Evolutionary conservation across 1,140 invertebrate species (phyloP).

Genomic region (Drosophila saltans): DNA sequence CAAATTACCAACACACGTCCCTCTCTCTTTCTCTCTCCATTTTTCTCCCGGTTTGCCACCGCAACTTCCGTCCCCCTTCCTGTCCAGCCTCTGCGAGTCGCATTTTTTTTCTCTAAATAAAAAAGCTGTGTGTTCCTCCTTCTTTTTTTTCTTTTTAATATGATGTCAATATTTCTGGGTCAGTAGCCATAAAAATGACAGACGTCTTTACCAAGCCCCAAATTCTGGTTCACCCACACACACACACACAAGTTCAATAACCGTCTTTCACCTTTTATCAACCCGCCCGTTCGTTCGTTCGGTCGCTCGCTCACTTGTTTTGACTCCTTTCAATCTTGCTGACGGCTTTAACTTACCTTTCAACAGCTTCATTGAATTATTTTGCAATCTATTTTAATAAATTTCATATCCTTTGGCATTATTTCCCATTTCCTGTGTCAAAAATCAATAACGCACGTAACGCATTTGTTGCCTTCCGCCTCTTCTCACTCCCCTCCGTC

Average conservation of each 20-base stretch:
- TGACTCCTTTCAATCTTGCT: background rate
- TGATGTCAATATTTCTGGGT: slow-evolving; percentile 65
- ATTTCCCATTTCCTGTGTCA: slow-evolving; percentile 53
- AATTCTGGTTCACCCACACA: slow-evolving; percentile 10
- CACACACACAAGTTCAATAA: slow-evolving; percentile 59
- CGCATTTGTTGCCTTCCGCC: slow-evolving; percentile 26
- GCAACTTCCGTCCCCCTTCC: background rate
- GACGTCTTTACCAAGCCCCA: slow-evolving; percentile 36
- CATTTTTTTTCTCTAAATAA: slow-evolving; percentile 25
- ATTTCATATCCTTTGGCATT: slow-evolving; percentile 69
- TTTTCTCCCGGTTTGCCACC: no score
- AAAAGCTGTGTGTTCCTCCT: slow-evolving; percentile 2
- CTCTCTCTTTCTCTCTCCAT: background rate
- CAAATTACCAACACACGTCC: background rate
- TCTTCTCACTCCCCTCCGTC: background rate
- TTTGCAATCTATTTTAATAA: slow-evolving; percentile 76
- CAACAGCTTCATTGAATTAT: slow-evolving; percentile 72
- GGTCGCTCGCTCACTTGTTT: background rate
- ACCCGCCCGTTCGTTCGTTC: no score
- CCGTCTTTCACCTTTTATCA: slow-evolving; percentile 21
- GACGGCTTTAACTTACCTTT: slow-evolving; percentile 28
- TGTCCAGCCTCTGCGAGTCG: background rate
- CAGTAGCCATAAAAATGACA: slow-evolving; percentile 67
- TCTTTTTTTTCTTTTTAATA: slow-evolving; percentile 46
- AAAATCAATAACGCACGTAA: slow-evolving; percentile 73